Evolutionary conservation across 2,113 vertebrate species (phyloP).

Genomic region (Leiothrix lutea): DNA sequence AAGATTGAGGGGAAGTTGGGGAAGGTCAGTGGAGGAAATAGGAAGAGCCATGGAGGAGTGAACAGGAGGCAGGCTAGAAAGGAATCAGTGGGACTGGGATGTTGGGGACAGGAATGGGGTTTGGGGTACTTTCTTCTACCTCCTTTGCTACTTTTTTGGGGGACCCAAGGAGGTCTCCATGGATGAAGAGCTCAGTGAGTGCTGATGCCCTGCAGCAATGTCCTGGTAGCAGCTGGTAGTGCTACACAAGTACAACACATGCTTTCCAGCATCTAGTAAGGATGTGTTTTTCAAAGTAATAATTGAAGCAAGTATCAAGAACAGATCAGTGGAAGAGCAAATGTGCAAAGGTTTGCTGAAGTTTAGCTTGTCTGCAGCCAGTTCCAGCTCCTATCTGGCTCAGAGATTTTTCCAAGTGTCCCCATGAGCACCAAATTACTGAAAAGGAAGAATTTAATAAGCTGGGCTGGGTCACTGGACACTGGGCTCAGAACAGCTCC

Average conservation of each 20-base stretch:
- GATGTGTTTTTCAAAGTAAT: not conserved
- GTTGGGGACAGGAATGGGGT: not conserved
- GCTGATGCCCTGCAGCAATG: not conserved
- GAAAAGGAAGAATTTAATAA: not conserved
- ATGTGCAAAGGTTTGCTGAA: not conserved
- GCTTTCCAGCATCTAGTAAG: not conserved
- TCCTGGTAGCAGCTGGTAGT: not conserved
- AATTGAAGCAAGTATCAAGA: not conserved
- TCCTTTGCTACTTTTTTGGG: not conserved
- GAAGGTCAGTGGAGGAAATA: not conserved
- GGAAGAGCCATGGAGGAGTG: not conserved
- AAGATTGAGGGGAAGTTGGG: not conserved
- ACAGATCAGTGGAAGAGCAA: not conserved
- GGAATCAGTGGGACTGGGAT: not conserved
- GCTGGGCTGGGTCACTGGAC: not conserved
- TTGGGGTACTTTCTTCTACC: not conserved
- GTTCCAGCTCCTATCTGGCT: not conserved
- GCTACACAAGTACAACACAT: not conserved
- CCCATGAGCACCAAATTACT: rapidly evolving
- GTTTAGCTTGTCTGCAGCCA: not conserved
- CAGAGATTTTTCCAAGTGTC: not conserved
- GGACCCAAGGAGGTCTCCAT: not conserved
- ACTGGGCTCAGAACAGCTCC: not conserved
- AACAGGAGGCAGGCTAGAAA: not conserved
- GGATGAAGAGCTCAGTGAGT: not conserved